Conservation (phyloP, 2,797 vertebrate genomes). For the Calcarius lapponicus region DNA sequence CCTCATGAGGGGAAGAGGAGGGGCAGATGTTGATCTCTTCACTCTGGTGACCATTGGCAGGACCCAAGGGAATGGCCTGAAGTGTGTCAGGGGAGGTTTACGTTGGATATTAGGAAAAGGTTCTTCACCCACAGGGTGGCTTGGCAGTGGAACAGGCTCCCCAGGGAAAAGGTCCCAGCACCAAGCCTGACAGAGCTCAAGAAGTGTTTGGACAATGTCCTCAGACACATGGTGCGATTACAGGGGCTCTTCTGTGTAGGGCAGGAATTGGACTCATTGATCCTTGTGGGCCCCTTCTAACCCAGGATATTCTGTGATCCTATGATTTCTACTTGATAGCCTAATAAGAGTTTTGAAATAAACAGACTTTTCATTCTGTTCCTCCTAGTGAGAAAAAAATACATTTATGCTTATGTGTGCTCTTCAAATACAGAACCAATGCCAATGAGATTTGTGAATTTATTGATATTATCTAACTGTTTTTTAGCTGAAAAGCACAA, state of each 20-base stretch:
- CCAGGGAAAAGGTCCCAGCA: not conserved
- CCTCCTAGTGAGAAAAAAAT: conserved; percentile 7
- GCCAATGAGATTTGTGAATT: conserved; percentile 35
- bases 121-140: not conserved
- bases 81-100: not conserved
- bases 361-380: not conserved
- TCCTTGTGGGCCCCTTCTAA: not conserved
- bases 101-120: not conserved
- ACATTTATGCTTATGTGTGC: not conserved
- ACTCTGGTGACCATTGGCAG: not conserved
- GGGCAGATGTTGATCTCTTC: not conserved
- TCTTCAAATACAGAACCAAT: not conserved
- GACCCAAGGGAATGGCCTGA: not conserved
- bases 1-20: not conserved
- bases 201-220: not conserved
- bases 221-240: not conserved
- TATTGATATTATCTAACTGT: conserved; percentile 38
- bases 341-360: conserved; percentile 5
- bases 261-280: not conserved
- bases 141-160: not conserved
- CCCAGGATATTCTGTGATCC: not conserved
- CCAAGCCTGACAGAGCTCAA: not conserved
- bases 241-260: not conserved
- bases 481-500: conserved; percentile 25
- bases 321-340: not conserved